Evolutionary conservation across 2,888 invertebrate genomes (phyloP), one percentile per base, ranked within the genome.

Genomic region (Drosophila anomalata): DNA sequence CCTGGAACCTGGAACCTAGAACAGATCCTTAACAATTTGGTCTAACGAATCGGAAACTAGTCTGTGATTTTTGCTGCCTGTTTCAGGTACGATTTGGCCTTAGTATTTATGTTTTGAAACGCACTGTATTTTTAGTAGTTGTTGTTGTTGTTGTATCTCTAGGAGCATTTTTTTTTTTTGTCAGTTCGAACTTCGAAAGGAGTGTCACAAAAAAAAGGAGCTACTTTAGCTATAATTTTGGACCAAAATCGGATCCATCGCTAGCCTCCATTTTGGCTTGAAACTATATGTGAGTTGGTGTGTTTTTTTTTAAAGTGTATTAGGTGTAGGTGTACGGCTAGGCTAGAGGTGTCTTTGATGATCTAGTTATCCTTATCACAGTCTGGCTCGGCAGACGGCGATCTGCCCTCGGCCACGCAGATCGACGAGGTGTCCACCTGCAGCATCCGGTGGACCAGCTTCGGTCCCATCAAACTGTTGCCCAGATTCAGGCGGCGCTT

Each of bases 341-440:
- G 5, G 26, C 22, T 24, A 24, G 5, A 7, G 26, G 26, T 6
- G 26, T 26, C 26, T 26, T 26, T 26, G 26, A 26, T 26, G 29
- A 29, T 29, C 8, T 29, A 29, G 29, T 41, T 47, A 29, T 11
- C 20, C 12, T n/a, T 60, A 61, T 61, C 60, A 61, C 60, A 61
- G 60, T 22, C 24, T 24, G 29, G 0, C 14, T 14, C 22, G 8
- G 3, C 11, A 6, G 33, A 33, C 12, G 6, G n/a, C 9, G 20
- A n/a, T 5, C 11, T 14, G 33, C 24, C 48, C 36, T 48, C 50
- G 17, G 36, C 57, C 57, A 50, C 2, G 12, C 50, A 17, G 0
- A 17, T 2, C 0, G 59, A 22, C 1, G 6, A 2, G 1, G 24
- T 12, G 24, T 56, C 56, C 12, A 5, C 14, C 22, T 12, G 6